Percentiles rank a stretch among this genome's conserved stretches.
Evolutionary conservation across 2,797 vertebrate species (phyloP).

Genomic region (Sebastes vulpes): DNA sequence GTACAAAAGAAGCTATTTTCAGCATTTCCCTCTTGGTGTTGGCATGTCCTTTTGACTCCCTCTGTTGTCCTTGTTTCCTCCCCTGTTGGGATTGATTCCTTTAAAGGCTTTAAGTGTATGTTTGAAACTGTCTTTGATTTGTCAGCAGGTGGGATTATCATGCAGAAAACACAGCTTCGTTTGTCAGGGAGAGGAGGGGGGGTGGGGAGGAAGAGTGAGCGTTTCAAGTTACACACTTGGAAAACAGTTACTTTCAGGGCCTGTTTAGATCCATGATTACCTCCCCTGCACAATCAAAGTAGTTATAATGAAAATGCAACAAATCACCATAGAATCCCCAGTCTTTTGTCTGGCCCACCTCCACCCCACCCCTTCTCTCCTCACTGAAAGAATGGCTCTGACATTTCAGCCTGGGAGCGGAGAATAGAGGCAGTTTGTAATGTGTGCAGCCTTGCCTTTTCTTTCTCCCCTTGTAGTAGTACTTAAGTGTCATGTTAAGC

Average conservation of each 20-base stretch:
- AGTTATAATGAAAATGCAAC: conserved; percentile 83
- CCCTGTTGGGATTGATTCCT: conserved; percentile 65
- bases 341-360: conserved; percentile 59
- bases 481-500: conserved; percentile 94
- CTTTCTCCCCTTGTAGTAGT: conserved; percentile 88
- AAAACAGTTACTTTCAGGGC: conserved; percentile 79
- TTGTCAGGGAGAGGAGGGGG: conserved; percentile 56
- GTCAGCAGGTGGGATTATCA: conserved; percentile 75
- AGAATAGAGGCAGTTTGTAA: conserved; percentile 88
- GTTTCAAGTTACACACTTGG: conserved; percentile 81
- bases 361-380: conserved; percentile 41
- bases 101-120: conserved; percentile 59
- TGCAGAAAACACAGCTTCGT: conserved; percentile 72
- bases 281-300: conserved; percentile 71
- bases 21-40: not conserved
- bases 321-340: conserved; percentile 75
- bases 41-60: conserved; percentile 26
- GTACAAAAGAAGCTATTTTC: not conserved
- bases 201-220: not conserved
- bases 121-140: conserved; percentile 74
- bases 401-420: conserved; percentile 82
- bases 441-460: conserved; percentile 87
- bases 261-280: conserved; percentile 84
- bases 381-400: conserved; percentile 79
- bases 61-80: conserved; percentile 59